These are phyloP conservation scores for Drosophila nebulosa DNA, from an alignment of 1,140 invertebrate species.

Conservation along the genomic window DNA sequence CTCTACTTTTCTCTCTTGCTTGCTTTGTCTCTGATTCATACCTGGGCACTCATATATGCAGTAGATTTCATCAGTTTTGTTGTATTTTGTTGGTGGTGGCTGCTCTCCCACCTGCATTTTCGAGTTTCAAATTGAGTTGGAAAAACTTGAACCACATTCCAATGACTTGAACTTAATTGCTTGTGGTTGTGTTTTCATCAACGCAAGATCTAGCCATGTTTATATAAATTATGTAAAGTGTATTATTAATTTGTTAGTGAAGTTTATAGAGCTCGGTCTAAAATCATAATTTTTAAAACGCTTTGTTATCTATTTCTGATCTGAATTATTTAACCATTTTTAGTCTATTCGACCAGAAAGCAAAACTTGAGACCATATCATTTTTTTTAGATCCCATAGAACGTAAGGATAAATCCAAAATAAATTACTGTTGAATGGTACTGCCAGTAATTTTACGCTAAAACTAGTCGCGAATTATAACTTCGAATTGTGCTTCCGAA, in stretches of 20 bases:
- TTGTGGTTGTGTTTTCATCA: constrained; percentile 4
- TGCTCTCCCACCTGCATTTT: constrained; percentile 55
- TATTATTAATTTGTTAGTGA: constrained; percentile 13
- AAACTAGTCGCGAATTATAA: too few species aligned
- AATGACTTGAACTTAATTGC: constrained; percentile 57
- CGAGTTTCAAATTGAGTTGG: constrained; percentile 28
- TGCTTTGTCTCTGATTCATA: neutral
- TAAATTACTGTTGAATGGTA: too few species aligned
- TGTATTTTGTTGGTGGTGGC: neutral
- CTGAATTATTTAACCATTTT: too few species aligned
- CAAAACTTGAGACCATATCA: too few species aligned
- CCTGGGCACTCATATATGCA: neutral
- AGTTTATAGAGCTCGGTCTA: neutral
- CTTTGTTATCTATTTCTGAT: too few species aligned
- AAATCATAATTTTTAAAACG: too few species aligned
- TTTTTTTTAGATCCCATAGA: too few species aligned
- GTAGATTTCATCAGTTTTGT: constrained; percentile 19
- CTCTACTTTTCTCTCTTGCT: neutral
- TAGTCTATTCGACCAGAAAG: too few species aligned
- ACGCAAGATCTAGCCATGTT: constrained; percentile 17
- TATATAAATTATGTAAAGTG: constrained; percentile 42
- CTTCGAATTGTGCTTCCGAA: too few species aligned
- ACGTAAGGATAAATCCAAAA: too few species aligned
- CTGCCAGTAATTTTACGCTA: too few species aligned
- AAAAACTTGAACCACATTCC: constrained; percentile 59